A percentile compares a stretch with the other conserved stretches of the same genome.
Conservation (phyloP, 2,888 invertebrate genomes). For the Dasypolia templi region DNA sequence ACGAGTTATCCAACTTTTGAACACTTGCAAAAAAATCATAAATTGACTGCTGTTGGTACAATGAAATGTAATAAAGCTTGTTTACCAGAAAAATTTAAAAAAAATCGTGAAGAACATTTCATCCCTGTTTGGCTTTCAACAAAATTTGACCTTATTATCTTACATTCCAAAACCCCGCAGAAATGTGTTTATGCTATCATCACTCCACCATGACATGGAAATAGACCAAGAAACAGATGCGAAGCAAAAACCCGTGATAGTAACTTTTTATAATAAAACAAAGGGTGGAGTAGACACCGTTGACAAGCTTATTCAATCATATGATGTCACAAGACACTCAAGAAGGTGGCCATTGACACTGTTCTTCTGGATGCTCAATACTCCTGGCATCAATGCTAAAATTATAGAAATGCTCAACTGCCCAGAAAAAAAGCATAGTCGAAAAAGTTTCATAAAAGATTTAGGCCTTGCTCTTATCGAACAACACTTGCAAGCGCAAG, state of each 20-base stretch:
- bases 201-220: not conserved
- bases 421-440: not conserved
- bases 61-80: slow-evolving; percentile 2
- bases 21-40: slow-evolving; percentile 1
- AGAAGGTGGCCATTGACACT: not conserved
- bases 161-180: slow-evolving; percentile 6
- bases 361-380: not conserved
- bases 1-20: slow-evolving; percentile 4
- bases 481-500: too few species aligned
- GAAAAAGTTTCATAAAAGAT: not conserved
- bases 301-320: not conserved
- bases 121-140: not conserved
- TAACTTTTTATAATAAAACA: not conserved
- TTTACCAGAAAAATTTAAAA: not conserved
- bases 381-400: not conserved
- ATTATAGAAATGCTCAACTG: not conserved
- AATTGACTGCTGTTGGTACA: slow-evolving; percentile 1
- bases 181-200: not conserved
- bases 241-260: not conserved
- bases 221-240: not conserved
- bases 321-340: not conserved
- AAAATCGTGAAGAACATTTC: not conserved
- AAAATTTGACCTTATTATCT: not conserved
- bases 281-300: not conserved
- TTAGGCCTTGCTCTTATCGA: not conserved